Base-by-base conservation (phyloP, 1,140 invertebrate genomes). In the Ditylenchus dipsaci region DNA sequence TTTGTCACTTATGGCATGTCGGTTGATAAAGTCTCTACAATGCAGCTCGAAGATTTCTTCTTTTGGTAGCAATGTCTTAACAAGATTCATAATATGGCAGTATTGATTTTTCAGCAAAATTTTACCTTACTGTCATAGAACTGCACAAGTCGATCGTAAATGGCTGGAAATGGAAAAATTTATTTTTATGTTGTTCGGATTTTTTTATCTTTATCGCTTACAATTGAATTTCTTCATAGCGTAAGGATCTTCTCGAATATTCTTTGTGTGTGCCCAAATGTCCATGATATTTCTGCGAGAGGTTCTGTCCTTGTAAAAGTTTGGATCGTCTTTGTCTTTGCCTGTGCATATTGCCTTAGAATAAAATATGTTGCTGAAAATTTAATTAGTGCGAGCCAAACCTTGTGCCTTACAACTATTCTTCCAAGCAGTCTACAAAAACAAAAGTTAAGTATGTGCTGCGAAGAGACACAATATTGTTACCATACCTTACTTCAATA, bases 1-100 rank as follows among this genome's bases (percentile, higher is more conserved):
- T 23, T 65, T 68, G 64, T 81, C 79, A 60, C 78, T 78, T 47
- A 81, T 81, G 8, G 81, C 80, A 58, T 82, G 80, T 11, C 80
- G 67, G 67, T 82, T 82, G 29, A 82, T 82, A 61, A 80, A 82
- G 63, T 82, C 75, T 57, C 80, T 76, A 63, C 82, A 82, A 68
- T 82, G 80, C 38, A 82, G 67, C 63, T 82, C 67, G 56, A 83
- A 82, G 0, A 82, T 68, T 1, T 30, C 57, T 43, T 82, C 75
- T 53, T 75, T 73, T 5, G 75, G 43, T n/a, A 75, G 45, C 45
- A 82, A 29, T 63, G 76, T 61, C 49, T 53, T 7, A 53, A 53
- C 3, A 8, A 38, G 33, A 38, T 38, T 38, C 33, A 3, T 5
- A 38, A n/a, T n/a, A 53, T 7, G 49, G 8, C 8, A 53, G 15